These are phyloP conservation scores for Dryobota labecula DNA, from an alignment of 2,888 invertebrate species.

Conservation along the genomic window DNA sequence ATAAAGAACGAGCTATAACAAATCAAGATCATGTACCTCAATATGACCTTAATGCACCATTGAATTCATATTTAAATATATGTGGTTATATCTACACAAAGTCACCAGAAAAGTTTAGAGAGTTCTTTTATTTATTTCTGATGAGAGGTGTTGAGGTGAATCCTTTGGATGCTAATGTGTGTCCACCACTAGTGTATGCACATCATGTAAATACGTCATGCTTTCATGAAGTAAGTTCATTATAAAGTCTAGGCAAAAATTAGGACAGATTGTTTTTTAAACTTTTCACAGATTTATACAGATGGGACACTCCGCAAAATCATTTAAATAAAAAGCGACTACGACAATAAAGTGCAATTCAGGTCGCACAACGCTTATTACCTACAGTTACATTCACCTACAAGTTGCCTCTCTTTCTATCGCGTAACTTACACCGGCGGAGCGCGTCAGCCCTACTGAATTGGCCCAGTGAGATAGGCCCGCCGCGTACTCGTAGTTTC, in stretches of 20 bases:
- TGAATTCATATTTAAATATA: slow-evolving; percentile 84
- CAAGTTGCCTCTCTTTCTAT: too few relatives aligned
- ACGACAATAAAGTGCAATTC: too few relatives aligned
- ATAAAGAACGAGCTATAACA: slow-evolving; percentile 69
- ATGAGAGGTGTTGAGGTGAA: slow-evolving; percentile 84
- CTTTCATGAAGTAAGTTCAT: slow-evolving; percentile 81
- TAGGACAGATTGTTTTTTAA: slow-evolving; percentile 1
- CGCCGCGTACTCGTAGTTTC: too few relatives aligned
- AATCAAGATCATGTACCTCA: slow-evolving; percentile 73
- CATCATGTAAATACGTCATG: slow-evolving; percentile 80
- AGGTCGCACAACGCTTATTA: too few relatives aligned
- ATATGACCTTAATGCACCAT: slow-evolving; percentile 80
- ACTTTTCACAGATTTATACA: too few relatives aligned
- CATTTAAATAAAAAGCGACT: too few relatives aligned
- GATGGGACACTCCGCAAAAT: too few relatives aligned
- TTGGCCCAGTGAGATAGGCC: too few relatives aligned
- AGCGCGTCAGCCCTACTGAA: too few relatives aligned
- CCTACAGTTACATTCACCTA: too few relatives aligned
- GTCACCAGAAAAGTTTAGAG: slow-evolving; percentile 79
- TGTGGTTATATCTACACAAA: slow-evolving; percentile 84
- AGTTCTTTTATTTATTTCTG: slow-evolving; percentile 83
- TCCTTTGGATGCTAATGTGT: slow-evolving; percentile 80
- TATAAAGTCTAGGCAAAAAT: not conserved
- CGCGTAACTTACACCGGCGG: too few relatives aligned
- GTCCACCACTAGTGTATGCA: slow-evolving; percentile 86